Evolutionary conservation across 92 coral and sea anemone species (phyloP).

Genomic region (Micromussa lordhowensis): DNA sequence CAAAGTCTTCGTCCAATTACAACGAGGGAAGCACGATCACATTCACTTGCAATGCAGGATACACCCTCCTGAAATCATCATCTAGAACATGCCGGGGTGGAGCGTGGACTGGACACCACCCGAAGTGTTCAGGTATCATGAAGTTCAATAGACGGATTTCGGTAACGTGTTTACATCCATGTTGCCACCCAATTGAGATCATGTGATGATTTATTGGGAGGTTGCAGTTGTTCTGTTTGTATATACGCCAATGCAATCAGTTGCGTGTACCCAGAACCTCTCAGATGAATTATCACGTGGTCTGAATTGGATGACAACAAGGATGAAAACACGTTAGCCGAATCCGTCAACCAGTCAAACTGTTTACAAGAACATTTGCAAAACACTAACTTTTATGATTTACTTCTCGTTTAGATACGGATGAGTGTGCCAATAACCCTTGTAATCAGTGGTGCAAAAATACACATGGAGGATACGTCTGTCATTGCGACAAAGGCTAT

Average conservation of each 20-base stretch:
- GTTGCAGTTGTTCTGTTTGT: too few species aligned
- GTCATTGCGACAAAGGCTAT: constrained; percentile 82
- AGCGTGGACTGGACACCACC: constrained; percentile 81
- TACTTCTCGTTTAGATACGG: constrained; percentile 35
- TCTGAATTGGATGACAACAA: too few species aligned
- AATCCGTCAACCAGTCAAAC: too few species aligned
- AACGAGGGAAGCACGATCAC: constrained; percentile 72
- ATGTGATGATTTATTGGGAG: too few species aligned
- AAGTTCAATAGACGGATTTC: background rate
- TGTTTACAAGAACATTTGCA: background rate
- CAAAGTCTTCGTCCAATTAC: constrained; percentile 47
- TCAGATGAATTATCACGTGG: too few species aligned
- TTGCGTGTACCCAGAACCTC: too few species aligned
- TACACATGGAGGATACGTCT: constrained; percentile 68
- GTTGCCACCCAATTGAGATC: too few species aligned
- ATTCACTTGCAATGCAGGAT: constrained; percentile 81
- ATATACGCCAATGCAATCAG: too few species aligned
- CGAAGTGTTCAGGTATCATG: constrained; percentile 76
- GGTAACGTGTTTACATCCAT: too few species aligned
- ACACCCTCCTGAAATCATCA: constrained; percentile 56
- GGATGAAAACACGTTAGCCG: too few species aligned
- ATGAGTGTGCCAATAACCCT: constrained; percentile 62
- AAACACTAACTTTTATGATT: background rate
- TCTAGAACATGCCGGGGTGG: constrained; percentile 75
- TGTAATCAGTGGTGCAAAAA: constrained; percentile 81